A percentile compares a stretch with the other conserved stretches of the same genome.
Evolutionary conservation across 2,797 vertebrate species (phyloP).

Genomic region (Mareca strepera): DNA sequence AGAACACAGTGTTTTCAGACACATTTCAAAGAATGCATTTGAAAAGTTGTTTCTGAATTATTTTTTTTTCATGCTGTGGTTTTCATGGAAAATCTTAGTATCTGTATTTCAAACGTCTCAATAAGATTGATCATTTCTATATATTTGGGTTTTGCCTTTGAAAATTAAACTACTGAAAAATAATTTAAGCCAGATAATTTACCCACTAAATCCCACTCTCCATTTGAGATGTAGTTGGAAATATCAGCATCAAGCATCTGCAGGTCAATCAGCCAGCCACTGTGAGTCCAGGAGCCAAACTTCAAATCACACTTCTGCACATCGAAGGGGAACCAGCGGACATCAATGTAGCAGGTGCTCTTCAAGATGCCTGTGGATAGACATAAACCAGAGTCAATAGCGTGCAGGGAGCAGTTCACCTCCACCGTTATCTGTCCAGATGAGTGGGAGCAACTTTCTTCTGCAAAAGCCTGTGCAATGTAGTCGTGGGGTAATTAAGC

Average conservation of each 20-base stretch:
- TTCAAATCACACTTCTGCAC: conserved; percentile 93
- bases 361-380: conserved; percentile 67
- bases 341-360: conserved; percentile 93
- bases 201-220: conserved; percentile 94
- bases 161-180: not conserved
- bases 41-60: not conserved
- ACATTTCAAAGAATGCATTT: not conserved
- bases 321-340: conserved; percentile 93
- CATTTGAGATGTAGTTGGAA: conserved; percentile 91
- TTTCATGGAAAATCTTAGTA: not conserved
- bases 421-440: not conserved
- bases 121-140: not conserved
- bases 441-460: not conserved
- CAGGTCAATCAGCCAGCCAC: conserved; percentile 90
- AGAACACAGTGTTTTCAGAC: not conserved
- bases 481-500: not conserved
- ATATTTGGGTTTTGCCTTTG: not conserved
- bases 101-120: not conserved
- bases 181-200: conserved; percentile 18
- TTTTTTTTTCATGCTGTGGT: not conserved
- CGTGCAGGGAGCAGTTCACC: not conserved
- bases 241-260: conserved; percentile 92
- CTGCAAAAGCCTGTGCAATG: not conserved
- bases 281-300: conserved; percentile 94
- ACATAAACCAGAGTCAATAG: not conserved